Conservation (phyloP, 1,140 invertebrate genomes). For the Octopus bimaculoides region DNA sequence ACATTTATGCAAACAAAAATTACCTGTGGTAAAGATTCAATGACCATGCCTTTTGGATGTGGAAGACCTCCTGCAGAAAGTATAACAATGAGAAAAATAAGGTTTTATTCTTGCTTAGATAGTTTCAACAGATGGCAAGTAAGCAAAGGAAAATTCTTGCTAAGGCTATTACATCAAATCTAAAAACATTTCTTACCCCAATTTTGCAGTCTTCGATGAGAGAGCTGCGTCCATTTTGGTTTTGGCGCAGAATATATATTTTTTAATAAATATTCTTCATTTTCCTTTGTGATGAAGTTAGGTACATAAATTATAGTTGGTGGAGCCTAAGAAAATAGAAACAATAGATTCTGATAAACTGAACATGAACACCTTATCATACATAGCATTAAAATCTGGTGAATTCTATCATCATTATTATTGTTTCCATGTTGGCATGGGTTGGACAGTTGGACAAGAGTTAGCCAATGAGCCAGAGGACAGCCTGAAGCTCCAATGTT, state of each 20-base stretch:
- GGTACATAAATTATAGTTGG: constrained; percentile 81
- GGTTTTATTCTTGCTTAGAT: too few species aligned
- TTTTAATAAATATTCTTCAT: constrained; percentile 71
- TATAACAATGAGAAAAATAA: constrained; percentile 26
- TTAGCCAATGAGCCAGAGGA: too few species aligned
- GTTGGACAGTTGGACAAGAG: too few species aligned
- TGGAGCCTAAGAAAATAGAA: constrained; percentile 63
- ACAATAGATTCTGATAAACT: too few species aligned
- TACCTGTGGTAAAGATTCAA: constrained; percentile 78
- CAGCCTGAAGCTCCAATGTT: too few species aligned
- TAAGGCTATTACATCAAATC: too few species aligned
- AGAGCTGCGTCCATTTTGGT: constrained; percentile 94
- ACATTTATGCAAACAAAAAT: not conserved
- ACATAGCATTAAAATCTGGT: too few species aligned
- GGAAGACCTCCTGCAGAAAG: constrained; percentile 70
- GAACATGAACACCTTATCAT: too few species aligned
- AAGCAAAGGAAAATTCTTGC: too few species aligned
- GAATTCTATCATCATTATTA: too few species aligned
- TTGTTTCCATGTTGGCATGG: too few species aligned
- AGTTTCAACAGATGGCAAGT: too few species aligned
- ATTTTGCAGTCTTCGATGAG: constrained; percentile 88
- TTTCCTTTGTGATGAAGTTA: constrained; percentile 80
- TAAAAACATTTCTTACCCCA: constrained; percentile 70
- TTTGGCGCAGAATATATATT: constrained; percentile 77
- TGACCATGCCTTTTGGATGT: constrained; percentile 89